Percentiles rank a stretch among this genome's conserved stretches.
phyloP scores from a whole-genome alignment of 2,888 invertebrate genomes.

The Ypsolopha sequella region DNA sequence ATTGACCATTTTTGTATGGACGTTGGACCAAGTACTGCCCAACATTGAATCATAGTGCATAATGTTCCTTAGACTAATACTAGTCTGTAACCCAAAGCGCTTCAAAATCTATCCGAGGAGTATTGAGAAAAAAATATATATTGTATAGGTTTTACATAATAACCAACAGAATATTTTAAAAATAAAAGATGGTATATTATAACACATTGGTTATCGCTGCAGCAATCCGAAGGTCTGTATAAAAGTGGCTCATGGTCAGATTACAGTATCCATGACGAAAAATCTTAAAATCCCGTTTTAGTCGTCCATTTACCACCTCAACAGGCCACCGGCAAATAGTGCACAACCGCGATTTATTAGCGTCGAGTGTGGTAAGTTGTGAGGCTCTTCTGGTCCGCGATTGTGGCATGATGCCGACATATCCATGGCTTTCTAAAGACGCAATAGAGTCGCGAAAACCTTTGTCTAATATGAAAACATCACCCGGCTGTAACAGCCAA shows the following conservation, averaged over 20 bases:
- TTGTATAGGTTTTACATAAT: no score
- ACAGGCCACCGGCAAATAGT: slow-evolving; percentile 3
- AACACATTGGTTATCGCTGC: slow-evolving; percentile 9
- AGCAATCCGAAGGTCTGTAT: slow-evolving; percentile 8
- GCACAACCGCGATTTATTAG: slow-evolving; percentile 2
- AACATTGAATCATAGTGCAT: no score
- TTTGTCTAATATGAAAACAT: slow-evolving; percentile 4
- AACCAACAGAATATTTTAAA: no score
- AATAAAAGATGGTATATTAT: no score
- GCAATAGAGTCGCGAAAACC: slow-evolving; percentile 3
- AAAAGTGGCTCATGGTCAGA: slow-evolving; percentile 4
- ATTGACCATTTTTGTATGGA: no score
- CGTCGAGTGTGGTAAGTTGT: slow-evolving; percentile 3
- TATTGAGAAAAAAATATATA: no score
- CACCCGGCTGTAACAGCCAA: slow-evolving; percentile 3
- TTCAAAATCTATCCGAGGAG: no score
- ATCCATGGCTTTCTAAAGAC: background rate
- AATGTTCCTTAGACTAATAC: no score
- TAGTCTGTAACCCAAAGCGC: no score
- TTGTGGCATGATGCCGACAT: slow-evolving; percentile 3
- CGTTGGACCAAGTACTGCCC: no score
- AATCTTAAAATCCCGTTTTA: background rate
- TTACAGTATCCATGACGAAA: slow-evolving; percentile 5
- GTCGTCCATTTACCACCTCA: background rate
- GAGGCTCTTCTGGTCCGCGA: background rate